A percentile compares a stretch with the other conserved stretches of the same genome.
Evolutionary conservation across 1,140 invertebrate species (phyloP).

Genomic region (Matsumurasca onukii): DNA sequence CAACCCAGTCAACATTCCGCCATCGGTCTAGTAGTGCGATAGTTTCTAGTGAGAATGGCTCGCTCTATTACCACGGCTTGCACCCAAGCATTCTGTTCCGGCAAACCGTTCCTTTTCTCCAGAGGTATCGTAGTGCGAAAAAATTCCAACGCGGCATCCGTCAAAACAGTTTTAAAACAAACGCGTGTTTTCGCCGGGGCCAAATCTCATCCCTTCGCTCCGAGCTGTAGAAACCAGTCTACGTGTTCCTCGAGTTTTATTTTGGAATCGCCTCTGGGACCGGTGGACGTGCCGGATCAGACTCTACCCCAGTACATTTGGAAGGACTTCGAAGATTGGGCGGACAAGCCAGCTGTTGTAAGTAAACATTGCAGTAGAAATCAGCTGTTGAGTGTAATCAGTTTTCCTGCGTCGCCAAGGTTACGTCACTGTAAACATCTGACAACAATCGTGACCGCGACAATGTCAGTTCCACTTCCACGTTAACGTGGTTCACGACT

Average conservation of each 20-base stretch:
- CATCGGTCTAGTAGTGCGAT: too few species aligned
- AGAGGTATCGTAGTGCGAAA: slow-evolving; percentile 1
- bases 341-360: slow-evolving; percentile 56
- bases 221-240: not conserved
- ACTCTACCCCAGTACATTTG: slow-evolving; percentile 56
- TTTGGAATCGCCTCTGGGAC: slow-evolving; percentile 50
- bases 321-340: slow-evolving; percentile 52
- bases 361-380: slow-evolving; percentile 44
- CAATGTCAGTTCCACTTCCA: too few species aligned
- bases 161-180: not conserved
- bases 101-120: not conserved
- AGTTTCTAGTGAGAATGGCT: slow-evolving; percentile 8
- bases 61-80: slow-evolving; percentile 1
- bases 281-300: slow-evolving; percentile 52
- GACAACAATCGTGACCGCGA: too few species aligned
- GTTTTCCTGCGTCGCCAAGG: too few species aligned
- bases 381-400: slow-evolving; percentile 2
- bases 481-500: too few species aligned
- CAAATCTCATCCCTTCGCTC: not conserved
- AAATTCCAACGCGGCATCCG: not conserved
- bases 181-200: not conserved
- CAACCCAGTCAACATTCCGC: too few species aligned
- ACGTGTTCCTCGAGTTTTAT: slow-evolving; percentile 13
- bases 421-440: too few species aligned
- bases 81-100: not conserved